Conservation (phyloP, 2,797 vertebrate genomes). For the Arremon aurantiirostris region DNA sequence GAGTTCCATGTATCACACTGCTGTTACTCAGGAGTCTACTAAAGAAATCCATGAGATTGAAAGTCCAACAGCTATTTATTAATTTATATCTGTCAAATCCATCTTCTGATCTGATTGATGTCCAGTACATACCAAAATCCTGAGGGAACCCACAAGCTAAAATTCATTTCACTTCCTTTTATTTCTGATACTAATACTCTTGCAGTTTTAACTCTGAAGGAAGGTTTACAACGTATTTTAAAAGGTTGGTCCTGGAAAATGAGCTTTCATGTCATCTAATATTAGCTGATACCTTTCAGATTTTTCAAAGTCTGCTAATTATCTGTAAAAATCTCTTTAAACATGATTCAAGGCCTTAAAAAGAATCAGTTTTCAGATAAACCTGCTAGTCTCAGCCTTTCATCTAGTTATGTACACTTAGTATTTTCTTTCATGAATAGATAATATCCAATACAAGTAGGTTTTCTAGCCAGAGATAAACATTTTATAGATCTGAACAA, state of each 20-base stretch:
- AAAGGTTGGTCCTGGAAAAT: not conserved
- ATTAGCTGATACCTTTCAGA: not conserved
- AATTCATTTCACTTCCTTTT: not conserved
- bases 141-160: not conserved
- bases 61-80: not conserved
- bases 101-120: not conserved
- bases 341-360: not conserved
- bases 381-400: not conserved
- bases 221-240: not conserved
- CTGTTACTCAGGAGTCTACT: not conserved
- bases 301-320: not conserved
- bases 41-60: not conserved
- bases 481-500: not conserved
- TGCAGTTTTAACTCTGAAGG: not conserved
- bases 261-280: not conserved
- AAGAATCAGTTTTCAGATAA: not conserved
- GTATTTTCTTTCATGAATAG: not conserved
- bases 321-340: not conserved
- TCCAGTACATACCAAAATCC: not conserved
- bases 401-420: not conserved
- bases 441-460: not conserved
- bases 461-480: not conserved
- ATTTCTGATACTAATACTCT: not conserved
- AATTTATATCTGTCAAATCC: not conserved
- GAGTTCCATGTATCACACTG: not conserved